Conservation (phyloP, 1,140 invertebrate genomes). For the Dendrolimus kikuchii region DNA sequence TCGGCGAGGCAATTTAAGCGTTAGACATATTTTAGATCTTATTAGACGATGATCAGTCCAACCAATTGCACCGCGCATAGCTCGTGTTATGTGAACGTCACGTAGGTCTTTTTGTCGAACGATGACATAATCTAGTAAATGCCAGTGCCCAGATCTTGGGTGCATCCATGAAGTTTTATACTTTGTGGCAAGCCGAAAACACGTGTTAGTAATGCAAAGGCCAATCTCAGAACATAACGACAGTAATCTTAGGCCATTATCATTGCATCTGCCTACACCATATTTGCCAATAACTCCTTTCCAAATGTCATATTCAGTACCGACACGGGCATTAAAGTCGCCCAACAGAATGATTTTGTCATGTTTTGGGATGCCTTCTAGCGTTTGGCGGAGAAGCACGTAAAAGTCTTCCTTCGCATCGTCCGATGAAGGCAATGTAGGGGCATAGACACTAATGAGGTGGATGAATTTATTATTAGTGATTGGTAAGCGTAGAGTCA, state of each 20-base stretch:
- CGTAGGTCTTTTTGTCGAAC: too few relatives aligned
- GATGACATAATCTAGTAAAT: too few relatives aligned
- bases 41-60: conserved; percentile 17
- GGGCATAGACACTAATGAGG: conserved; percentile 19
- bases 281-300: conserved; percentile 6
- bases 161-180: too few relatives aligned
- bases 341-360: conserved; percentile 12
- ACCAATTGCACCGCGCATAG: conserved; percentile 14
- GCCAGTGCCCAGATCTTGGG: too few relatives aligned
- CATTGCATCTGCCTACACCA: conserved; percentile 12
- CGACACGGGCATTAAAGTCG: conserved; percentile 17
- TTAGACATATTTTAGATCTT: conserved; percentile 15
- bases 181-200: too few relatives aligned
- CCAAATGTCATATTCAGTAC: conserved; percentile 1
- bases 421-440: conserved; percentile 11
- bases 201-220: too few relatives aligned
- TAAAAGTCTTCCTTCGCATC: conserved; percentile 18
- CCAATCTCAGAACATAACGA: background rate
- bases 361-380: background rate
- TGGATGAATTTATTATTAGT: conserved; percentile 9
- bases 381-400: conserved; percentile 3
- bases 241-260: conserved; percentile 7
- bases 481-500: conserved; percentile 14
- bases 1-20: conserved; percentile 12
- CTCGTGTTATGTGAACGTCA: conserved; percentile 10